Conservation (phyloP, 2,888 invertebrate genomes). For the Zhuqinia jingwanae region DNA sequence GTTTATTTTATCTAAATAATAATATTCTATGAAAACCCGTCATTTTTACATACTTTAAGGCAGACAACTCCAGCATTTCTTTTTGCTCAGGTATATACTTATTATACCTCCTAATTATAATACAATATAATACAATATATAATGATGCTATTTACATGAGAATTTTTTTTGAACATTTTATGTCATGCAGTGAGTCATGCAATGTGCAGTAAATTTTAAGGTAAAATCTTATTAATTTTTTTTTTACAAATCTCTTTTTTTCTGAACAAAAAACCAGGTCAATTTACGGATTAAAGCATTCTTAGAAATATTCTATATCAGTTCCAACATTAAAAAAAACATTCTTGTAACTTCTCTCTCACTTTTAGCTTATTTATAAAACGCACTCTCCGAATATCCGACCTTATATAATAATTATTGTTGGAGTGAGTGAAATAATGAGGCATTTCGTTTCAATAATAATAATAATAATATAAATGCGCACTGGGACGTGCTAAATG, state of each 20-base stretch:
- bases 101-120: too few relatives aligned
- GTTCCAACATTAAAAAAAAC: not conserved
- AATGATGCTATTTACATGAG: too few relatives aligned
- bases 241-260: too few relatives aligned
- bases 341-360: not conserved
- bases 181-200: not conserved
- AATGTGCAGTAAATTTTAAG: not conserved
- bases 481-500: too few relatives aligned
- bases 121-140: too few relatives aligned
- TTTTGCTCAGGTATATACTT: too few relatives aligned
- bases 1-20: too few relatives aligned
- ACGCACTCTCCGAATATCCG: not conserved
- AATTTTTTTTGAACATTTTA: too few relatives aligned
- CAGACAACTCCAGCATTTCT: not conserved
- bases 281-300: conserved; percentile 43
- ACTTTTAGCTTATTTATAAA: not conserved
- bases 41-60: conserved; percentile 35
- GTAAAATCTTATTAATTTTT: too few relatives aligned
- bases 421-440: not conserved
- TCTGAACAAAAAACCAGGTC: conserved; percentile 13
- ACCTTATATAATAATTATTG: not conserved
- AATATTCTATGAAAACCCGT: conserved; percentile 8
- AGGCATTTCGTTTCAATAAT: not conserved
- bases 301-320: conserved; percentile 12
- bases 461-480: not conserved